phyloP scores from a whole-genome alignment of 2,888 invertebrate genomes.

The Xestia sexstrigata region DNA sequence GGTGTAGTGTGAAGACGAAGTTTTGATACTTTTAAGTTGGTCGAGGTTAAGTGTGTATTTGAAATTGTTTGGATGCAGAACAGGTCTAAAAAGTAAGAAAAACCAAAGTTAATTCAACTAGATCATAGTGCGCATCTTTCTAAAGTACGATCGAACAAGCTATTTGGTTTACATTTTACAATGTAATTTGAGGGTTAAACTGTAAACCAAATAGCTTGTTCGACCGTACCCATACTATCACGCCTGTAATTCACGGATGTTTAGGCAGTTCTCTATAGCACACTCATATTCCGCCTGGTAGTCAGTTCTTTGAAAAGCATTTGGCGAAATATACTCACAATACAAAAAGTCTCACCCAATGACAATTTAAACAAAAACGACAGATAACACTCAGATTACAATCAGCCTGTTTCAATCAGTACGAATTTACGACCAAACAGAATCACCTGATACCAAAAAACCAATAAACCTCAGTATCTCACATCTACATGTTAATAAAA shows the following conservation, averaged over 20 bases:
- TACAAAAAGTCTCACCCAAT: background rate
- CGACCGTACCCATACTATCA: background rate
- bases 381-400: background rate
- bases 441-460: slow-evolving; percentile 24
- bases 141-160: too few species aligned
- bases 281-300: background rate
- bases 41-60: background rate
- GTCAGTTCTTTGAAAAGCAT: too few species aligned
- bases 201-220: too few species aligned
- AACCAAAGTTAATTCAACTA: background rate
- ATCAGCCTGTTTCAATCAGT: background rate
- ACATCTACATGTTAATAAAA: slow-evolving; percentile 56
- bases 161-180: too few species aligned
- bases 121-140: background rate
- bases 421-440: slow-evolving; percentile 24
- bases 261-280: background rate
- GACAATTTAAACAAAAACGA: background rate
- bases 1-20: slow-evolving; percentile 50
- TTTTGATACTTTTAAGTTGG: slow-evolving; percentile 66
- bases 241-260: background rate
- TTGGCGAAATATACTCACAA: background rate
- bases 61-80: background rate
- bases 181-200: too few species aligned
- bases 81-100: background rate
- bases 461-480: slow-evolving; percentile 44